Conservation (phyloP, 2,797 vertebrate genomes). For the Muscicapa striata region DNA sequence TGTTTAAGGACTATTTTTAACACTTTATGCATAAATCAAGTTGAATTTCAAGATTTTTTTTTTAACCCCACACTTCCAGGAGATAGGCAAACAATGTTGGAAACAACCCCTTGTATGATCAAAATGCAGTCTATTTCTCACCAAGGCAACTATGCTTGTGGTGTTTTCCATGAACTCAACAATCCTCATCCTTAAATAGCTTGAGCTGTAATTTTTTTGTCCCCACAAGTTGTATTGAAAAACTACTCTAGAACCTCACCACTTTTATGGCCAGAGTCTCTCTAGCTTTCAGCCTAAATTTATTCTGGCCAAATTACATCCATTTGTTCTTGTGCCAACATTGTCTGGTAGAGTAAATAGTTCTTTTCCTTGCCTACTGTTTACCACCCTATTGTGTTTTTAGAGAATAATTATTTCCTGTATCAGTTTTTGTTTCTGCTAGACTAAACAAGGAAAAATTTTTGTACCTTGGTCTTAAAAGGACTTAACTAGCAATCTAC, state of each 20-base stretch:
- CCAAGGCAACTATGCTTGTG: neutral
- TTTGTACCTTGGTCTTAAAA: neutral
- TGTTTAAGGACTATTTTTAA: neutral
- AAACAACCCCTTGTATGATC: neutral
- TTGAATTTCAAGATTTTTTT: neutral
- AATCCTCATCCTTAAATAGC: neutral
- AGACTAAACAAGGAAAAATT: constrained; percentile 40
- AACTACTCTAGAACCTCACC: neutral
- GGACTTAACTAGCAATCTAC: neutral
- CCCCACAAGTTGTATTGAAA: neutral
- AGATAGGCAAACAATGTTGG: neutral
- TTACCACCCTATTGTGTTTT: constrained; percentile 54
- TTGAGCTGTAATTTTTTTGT: neutral
- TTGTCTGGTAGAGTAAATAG: constrained; percentile 48
- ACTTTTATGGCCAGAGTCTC: neutral
- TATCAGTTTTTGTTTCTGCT: constrained; percentile 52
- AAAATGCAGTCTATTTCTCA: neutral
- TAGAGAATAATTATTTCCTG: constrained; percentile 60
- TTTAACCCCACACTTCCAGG: neutral
- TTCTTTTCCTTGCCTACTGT: constrained; percentile 48
- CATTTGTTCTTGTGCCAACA: constrained; percentile 39
- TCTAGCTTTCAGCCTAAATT: constrained; percentile 20
- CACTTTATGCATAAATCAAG: neutral
- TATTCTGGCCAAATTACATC: constrained; percentile 20
- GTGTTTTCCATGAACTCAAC: neutral